These are phyloP conservation scores for Pterocles orientalis DNA, from an alignment of 2,113 vertebrate genomes.

Conservation along the genomic window DNA sequence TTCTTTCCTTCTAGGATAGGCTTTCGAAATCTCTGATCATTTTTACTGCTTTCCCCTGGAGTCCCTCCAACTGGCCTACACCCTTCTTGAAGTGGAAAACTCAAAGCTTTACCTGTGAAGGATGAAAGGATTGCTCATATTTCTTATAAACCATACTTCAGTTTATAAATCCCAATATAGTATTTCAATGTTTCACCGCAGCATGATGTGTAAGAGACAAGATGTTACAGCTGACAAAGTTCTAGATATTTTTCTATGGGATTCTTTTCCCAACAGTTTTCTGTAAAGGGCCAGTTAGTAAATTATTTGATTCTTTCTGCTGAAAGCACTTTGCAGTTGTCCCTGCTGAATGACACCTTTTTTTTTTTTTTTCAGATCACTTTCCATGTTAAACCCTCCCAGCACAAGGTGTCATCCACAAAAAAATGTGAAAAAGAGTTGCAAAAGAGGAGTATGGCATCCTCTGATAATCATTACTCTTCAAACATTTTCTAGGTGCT, in stretches of 20 bases:
- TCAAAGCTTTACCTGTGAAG: constrained; percentile 27
- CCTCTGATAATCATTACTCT: not conserved
- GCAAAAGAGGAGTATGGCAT: not conserved
- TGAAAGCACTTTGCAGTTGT: not conserved
- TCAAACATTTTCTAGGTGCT: not conserved
- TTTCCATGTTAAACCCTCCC: not conserved
- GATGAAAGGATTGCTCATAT: constrained; percentile 4
- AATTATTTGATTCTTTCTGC: not conserved
- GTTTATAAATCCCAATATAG: not conserved
- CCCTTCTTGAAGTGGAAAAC: constrained; percentile 2
- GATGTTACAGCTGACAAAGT: not conserved
- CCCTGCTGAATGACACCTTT: not conserved
- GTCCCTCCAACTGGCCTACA: not conserved
- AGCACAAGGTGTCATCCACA: not conserved
- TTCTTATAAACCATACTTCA: not conserved
- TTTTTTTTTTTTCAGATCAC: not conserved
- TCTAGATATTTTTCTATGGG: not conserved
- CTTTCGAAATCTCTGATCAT: constrained; percentile 21
- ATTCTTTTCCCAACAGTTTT: not conserved
- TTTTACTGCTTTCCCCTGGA: not conserved
- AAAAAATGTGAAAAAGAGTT: not conserved
- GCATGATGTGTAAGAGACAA: not conserved
- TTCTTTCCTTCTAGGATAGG: not conserved
- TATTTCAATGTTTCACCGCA: not conserved
- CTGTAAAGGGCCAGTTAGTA: not conserved